phyloP scores from a whole-genome alignment of 2,113 vertebrate species.

The Caranx ignobilis region DNA sequence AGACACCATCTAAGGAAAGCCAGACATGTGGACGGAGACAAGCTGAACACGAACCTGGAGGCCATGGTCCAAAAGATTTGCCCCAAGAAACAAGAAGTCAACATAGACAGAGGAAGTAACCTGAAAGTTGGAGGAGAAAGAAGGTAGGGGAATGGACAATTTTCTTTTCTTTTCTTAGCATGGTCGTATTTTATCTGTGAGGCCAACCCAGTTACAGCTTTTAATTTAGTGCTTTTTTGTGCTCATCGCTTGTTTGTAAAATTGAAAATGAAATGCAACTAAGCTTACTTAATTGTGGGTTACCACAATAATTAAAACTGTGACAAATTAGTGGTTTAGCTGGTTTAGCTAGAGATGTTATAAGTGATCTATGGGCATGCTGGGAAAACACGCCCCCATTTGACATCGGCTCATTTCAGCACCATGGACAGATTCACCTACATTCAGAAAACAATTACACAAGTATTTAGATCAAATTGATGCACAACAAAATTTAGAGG shows the following conservation, averaged over 20 bases:
- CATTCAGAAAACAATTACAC: neutral
- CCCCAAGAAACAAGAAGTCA: constrained; percentile 45
- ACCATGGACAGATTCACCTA: constrained; percentile 70
- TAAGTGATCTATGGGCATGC: neutral
- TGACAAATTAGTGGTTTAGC: no score
- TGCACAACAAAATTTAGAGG: neutral
- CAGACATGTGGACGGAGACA: constrained; percentile 54
- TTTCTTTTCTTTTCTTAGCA: neutral
- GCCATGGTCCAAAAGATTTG: constrained; percentile 49
- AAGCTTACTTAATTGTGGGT: neutral
- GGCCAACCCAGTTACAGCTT: neutral
- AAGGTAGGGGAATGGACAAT: neutral
- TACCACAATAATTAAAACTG: neutral
- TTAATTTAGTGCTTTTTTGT: neutral
- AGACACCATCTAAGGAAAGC: constrained; percentile 48
- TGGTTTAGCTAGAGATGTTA: neutral
- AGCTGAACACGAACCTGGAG: constrained; percentile 49
- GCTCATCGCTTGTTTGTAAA: neutral
- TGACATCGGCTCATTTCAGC: constrained; percentile 51
- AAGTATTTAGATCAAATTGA: neutral
- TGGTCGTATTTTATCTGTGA: neutral
- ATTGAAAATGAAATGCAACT: neutral
- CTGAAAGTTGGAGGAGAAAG: constrained; percentile 10
- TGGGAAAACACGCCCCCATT: constrained; percentile 2
- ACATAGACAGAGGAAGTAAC: neutral